These are phyloP conservation scores for Drosophila helvetica DNA, from an alignment of 2,888 invertebrate genomes.

Conservation along the genomic window DNA sequence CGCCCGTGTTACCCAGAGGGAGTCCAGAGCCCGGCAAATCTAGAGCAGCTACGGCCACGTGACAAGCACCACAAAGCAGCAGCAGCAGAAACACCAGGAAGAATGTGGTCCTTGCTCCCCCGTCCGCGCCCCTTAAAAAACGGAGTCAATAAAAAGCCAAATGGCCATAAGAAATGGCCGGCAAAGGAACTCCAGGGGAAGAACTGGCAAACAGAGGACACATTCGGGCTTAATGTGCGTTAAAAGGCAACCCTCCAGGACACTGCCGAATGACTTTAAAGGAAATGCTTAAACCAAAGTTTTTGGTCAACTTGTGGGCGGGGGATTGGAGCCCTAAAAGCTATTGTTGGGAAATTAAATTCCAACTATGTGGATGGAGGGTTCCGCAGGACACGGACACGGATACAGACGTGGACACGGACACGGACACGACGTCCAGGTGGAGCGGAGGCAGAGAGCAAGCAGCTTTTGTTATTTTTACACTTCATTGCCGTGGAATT, in stretches of 20 bases:
- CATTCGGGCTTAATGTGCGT: conserved; percentile 77
- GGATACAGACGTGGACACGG: neutral
- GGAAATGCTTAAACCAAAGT: conserved; percentile 77
- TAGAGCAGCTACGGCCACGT: conserved; percentile 39
- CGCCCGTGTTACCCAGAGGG: conserved; percentile 5
- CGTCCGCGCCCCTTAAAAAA: conserved; percentile 17
- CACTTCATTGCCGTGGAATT: conserved; percentile 78
- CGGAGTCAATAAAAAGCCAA: conserved; percentile 75
- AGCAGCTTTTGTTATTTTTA: conserved; percentile 77
- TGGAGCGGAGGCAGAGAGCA: conserved; percentile 30
- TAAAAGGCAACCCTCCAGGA: conserved; percentile 58
- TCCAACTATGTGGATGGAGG: conserved; percentile 62
- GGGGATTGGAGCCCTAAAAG: conserved; percentile 26
- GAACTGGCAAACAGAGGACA: conserved; percentile 52
- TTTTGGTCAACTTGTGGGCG: conserved; percentile 60
- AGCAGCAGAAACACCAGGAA: conserved; percentile 11
- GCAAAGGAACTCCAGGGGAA: conserved; percentile 59
- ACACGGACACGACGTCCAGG: conserved; percentile 6
- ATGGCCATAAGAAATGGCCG: conserved; percentile 75
- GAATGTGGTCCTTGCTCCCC: neutral
- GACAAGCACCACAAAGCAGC: conserved; percentile 30
- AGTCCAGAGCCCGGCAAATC: neutral
- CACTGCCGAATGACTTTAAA: conserved; percentile 61
- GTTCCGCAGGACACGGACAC: conserved; percentile 19
- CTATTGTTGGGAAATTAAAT: conserved; percentile 77